These are phyloP conservation scores for Wasmannia auropunctata DNA, from an alignment of 1,140 invertebrate genomes.

Conservation along the genomic window DNA sequence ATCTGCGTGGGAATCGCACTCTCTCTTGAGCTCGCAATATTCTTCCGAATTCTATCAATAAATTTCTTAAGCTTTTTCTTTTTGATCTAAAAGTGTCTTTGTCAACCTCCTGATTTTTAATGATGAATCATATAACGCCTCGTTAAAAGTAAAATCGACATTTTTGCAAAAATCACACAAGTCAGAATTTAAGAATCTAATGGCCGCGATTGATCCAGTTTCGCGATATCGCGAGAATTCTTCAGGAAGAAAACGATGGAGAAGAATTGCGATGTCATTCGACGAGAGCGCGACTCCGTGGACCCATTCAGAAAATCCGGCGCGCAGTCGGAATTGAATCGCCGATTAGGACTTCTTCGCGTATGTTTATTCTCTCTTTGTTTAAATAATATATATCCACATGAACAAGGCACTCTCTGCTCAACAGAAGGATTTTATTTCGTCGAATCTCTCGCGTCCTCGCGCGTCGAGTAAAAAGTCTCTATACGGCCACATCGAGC, in stretches of 20 bases:
- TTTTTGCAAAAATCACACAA: background rate
- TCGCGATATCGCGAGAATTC: background rate
- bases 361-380: conserved; percentile 57
- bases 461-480: conserved; percentile 25
- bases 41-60: background rate
- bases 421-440: conserved; percentile 73
- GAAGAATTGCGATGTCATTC: conserved; percentile 11
- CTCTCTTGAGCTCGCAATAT: conserved; percentile 56
- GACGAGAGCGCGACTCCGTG: conserved; percentile 73
- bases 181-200: background rate
- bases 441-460: conserved; percentile 58
- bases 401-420: conserved; percentile 81
- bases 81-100: background rate
- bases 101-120: too few species aligned
- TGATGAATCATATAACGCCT: too few species aligned
- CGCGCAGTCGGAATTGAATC: conserved; percentile 75
- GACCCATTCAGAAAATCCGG: conserved; percentile 77
- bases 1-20: conserved; percentile 74
- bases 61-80: background rate
- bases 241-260: background rate
- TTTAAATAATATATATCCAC: conserved; percentile 79
- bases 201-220: background rate
- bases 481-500: conserved; percentile 48
- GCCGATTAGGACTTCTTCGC: conserved; percentile 59
- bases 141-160: background rate